Percentiles rank a stretch among this genome's conserved stretches.
Evolutionary conservation across 2,888 invertebrate species (phyloP).

Genomic region (Lapara coniferarum): DNA sequence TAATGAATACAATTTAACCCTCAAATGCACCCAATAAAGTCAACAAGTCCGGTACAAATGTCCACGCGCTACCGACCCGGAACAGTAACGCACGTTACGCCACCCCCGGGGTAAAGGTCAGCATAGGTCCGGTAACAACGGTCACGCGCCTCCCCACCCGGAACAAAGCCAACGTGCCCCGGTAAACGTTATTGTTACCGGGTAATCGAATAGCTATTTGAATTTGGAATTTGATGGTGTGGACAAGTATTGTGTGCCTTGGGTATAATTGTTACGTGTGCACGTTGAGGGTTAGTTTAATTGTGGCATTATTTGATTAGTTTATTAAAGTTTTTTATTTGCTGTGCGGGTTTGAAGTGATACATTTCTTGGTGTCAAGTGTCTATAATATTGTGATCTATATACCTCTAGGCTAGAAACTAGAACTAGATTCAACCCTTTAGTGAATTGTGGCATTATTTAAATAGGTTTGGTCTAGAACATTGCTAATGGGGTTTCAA

Average conservation of each 20-base stretch:
- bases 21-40: background rate
- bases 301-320: no score
- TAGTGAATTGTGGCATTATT: no score
- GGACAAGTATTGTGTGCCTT: background rate
- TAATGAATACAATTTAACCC: background rate
- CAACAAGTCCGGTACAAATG: background rate
- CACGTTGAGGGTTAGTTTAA: no score
- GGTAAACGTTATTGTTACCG: background rate
- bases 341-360: no score
- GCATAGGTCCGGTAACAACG: background rate
- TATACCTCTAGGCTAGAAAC: no score
- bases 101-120: slow-evolving; percentile 12
- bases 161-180: background rate
- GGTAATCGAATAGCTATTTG: background rate
- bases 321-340: no score
- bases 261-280: background rate
- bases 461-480: no score
- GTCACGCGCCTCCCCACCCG: background rate
- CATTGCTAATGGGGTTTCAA: no score
- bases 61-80: slow-evolving; percentile 9
- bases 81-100: background rate
- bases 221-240: background rate
- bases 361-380: no score
- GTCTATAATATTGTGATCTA: no score
- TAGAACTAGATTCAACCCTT: no score